Percentiles rank a stretch among this genome's conserved stretches.
Conservation (phyloP, 2,888 invertebrate species). For the Hydroisotoma schaefferi region DNA sequence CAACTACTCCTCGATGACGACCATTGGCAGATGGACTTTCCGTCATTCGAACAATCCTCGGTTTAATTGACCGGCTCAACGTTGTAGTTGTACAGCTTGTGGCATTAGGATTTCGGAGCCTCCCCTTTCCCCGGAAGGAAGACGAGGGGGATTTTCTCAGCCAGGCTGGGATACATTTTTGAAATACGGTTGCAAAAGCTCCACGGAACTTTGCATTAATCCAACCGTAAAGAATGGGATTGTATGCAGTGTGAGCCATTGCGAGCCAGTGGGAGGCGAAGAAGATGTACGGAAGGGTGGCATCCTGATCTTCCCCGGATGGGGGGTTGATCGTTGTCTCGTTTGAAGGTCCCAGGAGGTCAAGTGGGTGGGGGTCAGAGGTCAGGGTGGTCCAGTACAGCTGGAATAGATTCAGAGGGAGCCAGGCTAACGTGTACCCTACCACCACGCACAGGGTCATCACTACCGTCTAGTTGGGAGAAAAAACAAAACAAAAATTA, state of each 20-base stretch:
- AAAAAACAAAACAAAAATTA: neutral
- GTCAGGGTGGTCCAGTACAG: slow-evolving; percentile 9
- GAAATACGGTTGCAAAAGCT: slow-evolving; percentile 16
- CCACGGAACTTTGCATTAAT: slow-evolving; percentile 53
- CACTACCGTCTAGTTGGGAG: slow-evolving; percentile 53
- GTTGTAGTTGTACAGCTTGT: too few species aligned
- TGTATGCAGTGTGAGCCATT: slow-evolving; percentile 51
- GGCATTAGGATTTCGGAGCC: too few species aligned
- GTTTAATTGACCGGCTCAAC: too few species aligned
- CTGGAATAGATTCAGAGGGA: slow-evolving; percentile 51
- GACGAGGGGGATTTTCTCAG: too few species aligned
- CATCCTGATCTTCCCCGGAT: neutral
- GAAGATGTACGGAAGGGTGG: slow-evolving; percentile 49
- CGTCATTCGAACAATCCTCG: too few species aligned
- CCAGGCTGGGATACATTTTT: too few species aligned
- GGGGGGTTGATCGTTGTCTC: neutral
- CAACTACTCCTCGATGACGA: too few species aligned
- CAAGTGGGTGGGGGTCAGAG: neutral
- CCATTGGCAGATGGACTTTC: too few species aligned
- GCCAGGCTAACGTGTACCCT: slow-evolving; percentile 55
- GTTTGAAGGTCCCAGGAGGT: too few species aligned
- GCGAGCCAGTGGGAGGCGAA: slow-evolving; percentile 51
- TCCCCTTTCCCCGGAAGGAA: too few species aligned
- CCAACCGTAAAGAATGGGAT: slow-evolving; percentile 51
- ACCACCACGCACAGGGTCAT: slow-evolving; percentile 56